Conservation (phyloP, 2,113 vertebrate species). For the Rhipidura dahli region DNA sequence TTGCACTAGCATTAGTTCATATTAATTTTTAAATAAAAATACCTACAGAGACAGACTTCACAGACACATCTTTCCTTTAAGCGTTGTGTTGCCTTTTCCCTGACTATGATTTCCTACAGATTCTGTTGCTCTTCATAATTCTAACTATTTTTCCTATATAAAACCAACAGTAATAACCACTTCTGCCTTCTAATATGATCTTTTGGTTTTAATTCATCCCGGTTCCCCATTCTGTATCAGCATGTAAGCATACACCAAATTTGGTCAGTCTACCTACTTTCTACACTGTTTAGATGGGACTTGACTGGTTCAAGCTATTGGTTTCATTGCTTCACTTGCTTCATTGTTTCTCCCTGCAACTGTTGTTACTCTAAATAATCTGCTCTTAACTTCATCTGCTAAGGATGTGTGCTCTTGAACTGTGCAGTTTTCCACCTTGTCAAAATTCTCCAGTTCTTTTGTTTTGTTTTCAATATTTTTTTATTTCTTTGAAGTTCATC, state of each 20-base stretch:
- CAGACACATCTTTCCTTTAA: background rate
- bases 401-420: background rate
- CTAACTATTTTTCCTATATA: background rate
- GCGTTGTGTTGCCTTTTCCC: background rate
- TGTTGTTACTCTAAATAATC: background rate
- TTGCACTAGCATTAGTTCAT: background rate
- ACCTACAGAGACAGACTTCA: background rate
- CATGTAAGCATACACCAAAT: background rate
- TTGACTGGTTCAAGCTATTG: background rate
- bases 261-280: background rate
- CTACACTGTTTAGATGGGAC: background rate
- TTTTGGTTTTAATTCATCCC: background rate
- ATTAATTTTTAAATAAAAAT: background rate
- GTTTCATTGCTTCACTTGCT: background rate
- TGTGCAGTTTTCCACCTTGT: background rate
- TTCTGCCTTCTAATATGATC: background rate
- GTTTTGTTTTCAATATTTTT: background rate
- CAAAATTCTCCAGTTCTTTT: background rate
- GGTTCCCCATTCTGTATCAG: background rate
- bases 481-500: background rate
- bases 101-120: background rate
- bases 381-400: background rate
- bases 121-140: background rate
- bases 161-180: background rate
- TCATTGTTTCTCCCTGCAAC: background rate